A percentile compares a stretch with the other conserved stretches of the same genome.
phyloP scores from a whole-genome alignment of 2,797 vertebrate species.

The Sternotherus odoratus region DNA sequence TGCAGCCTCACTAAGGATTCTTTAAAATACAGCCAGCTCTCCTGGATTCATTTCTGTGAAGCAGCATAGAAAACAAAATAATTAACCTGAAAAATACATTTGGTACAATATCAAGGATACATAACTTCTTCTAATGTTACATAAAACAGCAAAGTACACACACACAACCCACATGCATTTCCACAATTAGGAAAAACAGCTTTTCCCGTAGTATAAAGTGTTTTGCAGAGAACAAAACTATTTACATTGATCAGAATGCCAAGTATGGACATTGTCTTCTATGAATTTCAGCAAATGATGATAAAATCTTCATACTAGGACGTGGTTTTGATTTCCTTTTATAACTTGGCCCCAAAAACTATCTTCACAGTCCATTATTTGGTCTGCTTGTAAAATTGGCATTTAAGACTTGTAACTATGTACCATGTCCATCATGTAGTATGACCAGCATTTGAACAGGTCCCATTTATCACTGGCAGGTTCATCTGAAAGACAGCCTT shows the following conservation, averaged over 20 bases:
- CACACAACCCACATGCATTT: not conserved
- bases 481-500: not conserved
- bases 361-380: not conserved
- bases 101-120: rapidly evolving
- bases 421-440: not conserved
- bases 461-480: not conserved
- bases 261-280: not conserved
- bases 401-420: not conserved
- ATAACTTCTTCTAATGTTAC: not conserved
- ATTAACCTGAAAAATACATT: not conserved
- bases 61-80: not conserved
- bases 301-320: not conserved
- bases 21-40: too few species aligned
- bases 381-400: not conserved
- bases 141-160: not conserved
- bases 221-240: not conserved
- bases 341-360: not conserved
- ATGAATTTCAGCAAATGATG: not conserved
- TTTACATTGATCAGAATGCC: not conserved
- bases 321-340: not conserved
- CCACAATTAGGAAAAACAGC: not conserved
- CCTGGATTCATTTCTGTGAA: too few species aligned
- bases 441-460: not conserved
- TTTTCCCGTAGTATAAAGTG: not conserved
- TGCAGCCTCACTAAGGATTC: too few species aligned